Percentiles rank a stretch among this genome's conserved stretches.
Conservation (phyloP, 2,888 invertebrate genomes). For the Melanostoma mellinum region DNA sequence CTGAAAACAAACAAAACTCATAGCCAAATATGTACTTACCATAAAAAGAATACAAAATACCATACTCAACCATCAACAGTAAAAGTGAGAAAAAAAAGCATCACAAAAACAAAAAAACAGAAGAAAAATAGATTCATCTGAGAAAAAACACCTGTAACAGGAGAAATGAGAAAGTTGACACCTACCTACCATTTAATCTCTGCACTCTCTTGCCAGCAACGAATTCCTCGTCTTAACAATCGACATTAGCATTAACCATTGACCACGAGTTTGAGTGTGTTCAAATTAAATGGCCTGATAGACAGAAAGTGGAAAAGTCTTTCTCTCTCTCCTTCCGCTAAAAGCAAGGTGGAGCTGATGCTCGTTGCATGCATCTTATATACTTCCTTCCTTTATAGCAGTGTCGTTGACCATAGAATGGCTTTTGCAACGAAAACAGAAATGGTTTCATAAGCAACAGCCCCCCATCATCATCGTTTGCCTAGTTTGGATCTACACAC, state of each 20-base stretch:
- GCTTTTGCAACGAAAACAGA: conserved; percentile 1
- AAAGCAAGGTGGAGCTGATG: conserved; percentile 57
- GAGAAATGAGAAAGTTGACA: conserved; percentile 70
- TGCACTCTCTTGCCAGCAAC: conserved; percentile 45
- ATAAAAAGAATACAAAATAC: not conserved
- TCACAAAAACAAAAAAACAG: not conserved
- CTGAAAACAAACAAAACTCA: conserved; percentile 29
- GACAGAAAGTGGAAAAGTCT: conserved; percentile 63
- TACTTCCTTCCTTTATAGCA: conserved; percentile 51
- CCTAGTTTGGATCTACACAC: conserved; percentile 59
- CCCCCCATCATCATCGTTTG: conserved; percentile 10
- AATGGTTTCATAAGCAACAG: conserved; percentile 46
- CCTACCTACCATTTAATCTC: conserved; percentile 64
- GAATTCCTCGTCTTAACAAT: conserved; percentile 58
- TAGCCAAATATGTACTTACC: not conserved
- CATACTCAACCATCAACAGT: conserved; percentile 16
- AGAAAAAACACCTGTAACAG: conserved; percentile 42
- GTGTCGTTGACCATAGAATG: not conserved
- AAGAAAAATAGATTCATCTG: conserved; percentile 49
- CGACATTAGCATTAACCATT: conserved; percentile 67
- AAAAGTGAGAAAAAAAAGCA: not conserved
- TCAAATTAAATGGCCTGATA: conserved; percentile 54
- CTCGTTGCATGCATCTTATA: conserved; percentile 42
- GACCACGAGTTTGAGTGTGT: conserved; percentile 45
- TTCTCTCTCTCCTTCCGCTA: conserved; percentile 15